These are phyloP conservation scores for Poeciliopsis paucimaculata DNA, from an alignment of 2,797 vertebrate genomes.

Conservation along the genomic window DNA sequence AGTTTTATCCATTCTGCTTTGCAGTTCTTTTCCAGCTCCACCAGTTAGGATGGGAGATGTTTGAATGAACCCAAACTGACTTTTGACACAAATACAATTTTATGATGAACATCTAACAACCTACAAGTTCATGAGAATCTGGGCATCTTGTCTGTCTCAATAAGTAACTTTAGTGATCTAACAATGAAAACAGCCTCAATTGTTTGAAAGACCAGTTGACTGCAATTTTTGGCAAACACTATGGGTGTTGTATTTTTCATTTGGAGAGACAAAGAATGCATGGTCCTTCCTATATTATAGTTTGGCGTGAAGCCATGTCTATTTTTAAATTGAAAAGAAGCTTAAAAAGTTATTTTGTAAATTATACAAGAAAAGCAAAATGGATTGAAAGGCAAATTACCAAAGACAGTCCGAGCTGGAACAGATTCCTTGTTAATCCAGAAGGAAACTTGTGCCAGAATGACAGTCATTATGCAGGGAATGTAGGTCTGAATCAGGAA, in stretches of 20 bases:
- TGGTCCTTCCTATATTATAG: not conserved
- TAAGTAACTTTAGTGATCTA: not conserved
- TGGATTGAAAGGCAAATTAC: slow-evolving; percentile 76
- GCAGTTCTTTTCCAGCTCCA: no score
- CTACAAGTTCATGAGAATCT: not conserved
- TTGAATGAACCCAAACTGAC: not conserved
- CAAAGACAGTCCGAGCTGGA: slow-evolving; percentile 94
- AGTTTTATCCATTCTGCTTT: no score
- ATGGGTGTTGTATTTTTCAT: slow-evolving; percentile 3
- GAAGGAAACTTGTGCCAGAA: slow-evolving; percentile 96
- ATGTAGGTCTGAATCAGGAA: slow-evolving; percentile 98
- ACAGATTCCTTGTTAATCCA: slow-evolving; percentile 99
- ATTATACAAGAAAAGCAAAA: not conserved
- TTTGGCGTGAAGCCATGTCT: not conserved
- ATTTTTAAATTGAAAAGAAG: not conserved
- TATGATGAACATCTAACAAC: not conserved
- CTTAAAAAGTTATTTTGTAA: not conserved
- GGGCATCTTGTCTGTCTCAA: not conserved
- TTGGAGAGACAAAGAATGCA: slow-evolving; percentile 8
- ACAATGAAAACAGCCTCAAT: slow-evolving; percentile 4
- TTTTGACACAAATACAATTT: not conserved
- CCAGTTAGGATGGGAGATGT: no score
- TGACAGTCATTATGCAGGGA: slow-evolving; percentile 96
- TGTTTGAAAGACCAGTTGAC: slow-evolving; percentile 14
- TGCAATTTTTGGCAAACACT: slow-evolving; percentile 15